phyloP scores from a whole-genome alignment of 2,888 invertebrate species.

The Hetaerina titia region DNA sequence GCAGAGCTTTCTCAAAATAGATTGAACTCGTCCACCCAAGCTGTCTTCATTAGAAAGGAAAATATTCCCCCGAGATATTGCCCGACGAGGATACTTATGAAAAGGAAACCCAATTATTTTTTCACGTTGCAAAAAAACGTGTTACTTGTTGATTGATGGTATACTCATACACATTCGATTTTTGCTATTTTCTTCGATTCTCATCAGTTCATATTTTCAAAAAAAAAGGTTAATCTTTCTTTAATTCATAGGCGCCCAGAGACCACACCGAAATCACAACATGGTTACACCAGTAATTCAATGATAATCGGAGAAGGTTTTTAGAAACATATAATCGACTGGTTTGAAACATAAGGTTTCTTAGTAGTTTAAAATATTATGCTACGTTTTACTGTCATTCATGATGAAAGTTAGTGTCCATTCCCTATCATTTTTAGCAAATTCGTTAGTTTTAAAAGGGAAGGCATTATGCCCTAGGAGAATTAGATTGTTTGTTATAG shows the following conservation, averaged over 20 bases:
- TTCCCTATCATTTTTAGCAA: neutral
- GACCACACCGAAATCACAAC: neutral
- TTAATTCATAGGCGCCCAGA: neutral
- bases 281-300: neutral
- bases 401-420: neutral
- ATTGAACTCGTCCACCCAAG: neutral
- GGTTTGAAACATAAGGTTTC: no score
- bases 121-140: neutral
- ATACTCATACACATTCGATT: neutral
- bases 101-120: neutral
- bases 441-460: no score
- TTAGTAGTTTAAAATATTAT: no score
- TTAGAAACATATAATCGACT: no score
- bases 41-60: neutral
- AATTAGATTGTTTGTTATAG: no score
- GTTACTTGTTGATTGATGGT: neutral
- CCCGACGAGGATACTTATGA: neutral
- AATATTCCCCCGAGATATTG: conserved; percentile 2
- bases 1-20: conserved; percentile 25
- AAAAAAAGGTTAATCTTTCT: neutral
- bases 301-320: no score
- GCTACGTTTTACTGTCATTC: neutral
- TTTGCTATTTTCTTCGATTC: neutral
- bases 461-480: no score
- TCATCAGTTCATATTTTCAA: neutral